Evolutionary conservation across 2,888 invertebrate species (phyloP).

Genomic region (Andrena dorsata): DNA sequence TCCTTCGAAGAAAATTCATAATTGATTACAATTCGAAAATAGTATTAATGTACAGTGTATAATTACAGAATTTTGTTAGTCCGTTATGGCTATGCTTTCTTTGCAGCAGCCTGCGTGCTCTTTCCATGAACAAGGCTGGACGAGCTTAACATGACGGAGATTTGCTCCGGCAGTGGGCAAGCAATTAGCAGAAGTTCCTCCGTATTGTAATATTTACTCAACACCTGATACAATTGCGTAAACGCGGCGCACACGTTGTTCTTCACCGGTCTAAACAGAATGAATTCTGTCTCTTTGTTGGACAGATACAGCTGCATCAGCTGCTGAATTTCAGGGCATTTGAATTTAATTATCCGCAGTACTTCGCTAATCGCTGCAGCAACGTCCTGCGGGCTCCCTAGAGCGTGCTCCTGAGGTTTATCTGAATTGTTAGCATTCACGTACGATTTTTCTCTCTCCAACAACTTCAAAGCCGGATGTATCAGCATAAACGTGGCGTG

Average conservation of each 20-base stretch:
- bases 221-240: constrained; percentile 92
- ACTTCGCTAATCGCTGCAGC: constrained; percentile 91
- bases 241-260: constrained; percentile 96
- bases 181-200: constrained; percentile 94
- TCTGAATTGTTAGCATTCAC: constrained; percentile 57
- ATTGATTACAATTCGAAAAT: constrained; percentile 34
- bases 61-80: constrained; percentile 24
- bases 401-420: constrained; percentile 86
- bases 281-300: constrained; percentile 98
- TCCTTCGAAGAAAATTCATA: constrained; percentile 15
- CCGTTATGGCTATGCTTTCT: constrained; percentile 45
- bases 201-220: constrained; percentile 91
- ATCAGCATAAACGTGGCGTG: constrained; percentile 91
- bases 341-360: constrained; percentile 91
- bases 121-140: constrained; percentile 87
- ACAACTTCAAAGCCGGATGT: constrained; percentile 90
- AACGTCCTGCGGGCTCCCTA: constrained; percentile 91
- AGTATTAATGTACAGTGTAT: constrained; percentile 32
- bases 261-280: constrained; percentile 97
- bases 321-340: constrained; percentile 92
- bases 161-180: constrained; percentile 97
- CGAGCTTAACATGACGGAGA: constrained; percentile 94
- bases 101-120: constrained; percentile 27
- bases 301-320: constrained; percentile 98
- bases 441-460: constrained; percentile 88